Base-by-base conservation (phyloP, 53 echinoderm and acorn worm genomes). In the Stichopus horrens region DNA sequence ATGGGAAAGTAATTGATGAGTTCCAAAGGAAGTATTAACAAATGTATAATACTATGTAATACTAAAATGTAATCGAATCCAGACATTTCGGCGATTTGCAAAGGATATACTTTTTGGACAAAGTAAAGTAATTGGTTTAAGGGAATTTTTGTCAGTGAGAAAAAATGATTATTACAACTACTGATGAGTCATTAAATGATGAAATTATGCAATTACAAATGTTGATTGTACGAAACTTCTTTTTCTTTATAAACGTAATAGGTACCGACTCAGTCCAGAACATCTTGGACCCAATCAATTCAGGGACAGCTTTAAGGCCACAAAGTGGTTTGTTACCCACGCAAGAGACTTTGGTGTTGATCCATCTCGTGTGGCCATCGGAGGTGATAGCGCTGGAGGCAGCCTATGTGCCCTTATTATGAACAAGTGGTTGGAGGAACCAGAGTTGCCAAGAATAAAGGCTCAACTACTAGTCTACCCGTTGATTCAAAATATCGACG, bases 211-310 rank as follows among this genome's bases (percentile, higher is more conserved):
- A 37, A 2, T 37, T 37, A 37, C 2, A 37, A 37, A 37, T 37
- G 37, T 37, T 37, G 37, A 37, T 37, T 37, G 37, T 37, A 37
- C 37, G 37, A 37, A 1, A 37, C 2, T 75, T 75, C 52, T 75
- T 75, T 23, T 6, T 1, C 52, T 21, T 13, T 21, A 9, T 86
- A 8, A 11, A 5, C 4, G 16, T 19, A 22, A 63, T 58, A 90
- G 90, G 10, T 85, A 90, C 53, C 83, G 90, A 13, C 63, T 90
- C 0, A 55, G 74, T n/a, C 84, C 84, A 73, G 84, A 90, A 76
- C 14, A 74, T 71, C 58, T 56, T 10, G 57, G 71, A 16, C 90
- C 90, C 73, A 73, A 8, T 20, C 58, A 73, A 16, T 22, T 90
- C 23, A 59, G 86, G 21, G 90, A 90, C 59, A 58, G 85, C 57